Evolutionary conservation across 2,888 invertebrate species (phyloP), one percentile per base, ranked within the genome.

Genomic region (Dolichomitus sp.): DNA sequence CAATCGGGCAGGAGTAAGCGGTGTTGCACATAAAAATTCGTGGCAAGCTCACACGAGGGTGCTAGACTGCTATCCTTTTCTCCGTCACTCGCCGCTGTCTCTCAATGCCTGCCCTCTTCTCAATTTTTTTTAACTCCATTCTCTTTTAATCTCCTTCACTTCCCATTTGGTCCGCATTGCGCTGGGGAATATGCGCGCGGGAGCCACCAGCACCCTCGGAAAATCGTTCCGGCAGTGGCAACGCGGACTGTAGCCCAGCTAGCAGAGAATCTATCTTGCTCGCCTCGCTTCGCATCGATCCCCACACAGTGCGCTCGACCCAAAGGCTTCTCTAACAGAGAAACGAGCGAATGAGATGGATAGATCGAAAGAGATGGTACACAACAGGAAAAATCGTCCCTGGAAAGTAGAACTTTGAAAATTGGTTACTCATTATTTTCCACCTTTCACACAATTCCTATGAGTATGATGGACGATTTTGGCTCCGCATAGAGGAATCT

Each of bases 131-230:
- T 59, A 40, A 79, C 73, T 73, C 73, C 57, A 77, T 81, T 83
- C 82, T 75, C 79, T 72, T 75, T 83, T 83, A 83, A 83, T 83
- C 82, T 80, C 79, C 75, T 83, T 79, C 73, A 80, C 82, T 83
- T 83, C 59, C 79, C 79, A 83, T 83, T 83, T 75, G 79, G 66
- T 80, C 75, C 72, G 82, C 79, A 80, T 72, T 75, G 79, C 75
- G 75, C 82, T 83, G 75, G 70, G 75, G 70, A 75, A 80, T 83
- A 76, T 79, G 79, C 79, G 75, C 79, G 75, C 75, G 40, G 50
- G 40, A 75, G 65, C 50, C 70, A 61, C 17, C 52, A 73, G 63
- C 57, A 72, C 50, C 66, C 65, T 72, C 59, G 72, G 57, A 83
- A 83, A 83, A 83, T 80, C 72, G 75, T 83, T 80, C 75, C 72